phyloP scores from a whole-genome alignment of 2,797 vertebrate species.

The Chrysocyon brachyurus region DNA sequence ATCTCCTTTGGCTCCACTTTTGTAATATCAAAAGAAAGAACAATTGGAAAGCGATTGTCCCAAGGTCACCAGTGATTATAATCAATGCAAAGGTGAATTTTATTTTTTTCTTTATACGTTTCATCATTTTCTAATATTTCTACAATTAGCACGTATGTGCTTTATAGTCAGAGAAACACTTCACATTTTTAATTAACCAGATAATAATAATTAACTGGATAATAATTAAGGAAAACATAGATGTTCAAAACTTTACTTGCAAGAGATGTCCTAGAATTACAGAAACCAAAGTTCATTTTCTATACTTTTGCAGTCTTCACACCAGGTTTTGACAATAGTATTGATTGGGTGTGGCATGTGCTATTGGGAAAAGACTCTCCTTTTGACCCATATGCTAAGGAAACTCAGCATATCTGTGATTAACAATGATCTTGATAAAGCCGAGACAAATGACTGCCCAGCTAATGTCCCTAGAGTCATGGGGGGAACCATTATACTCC shows the following conservation, averaged over 20 bases:
- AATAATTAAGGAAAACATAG: not conserved
- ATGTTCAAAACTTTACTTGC: not conserved
- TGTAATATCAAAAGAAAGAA: not conserved
- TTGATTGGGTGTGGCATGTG: not conserved
- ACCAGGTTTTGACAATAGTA: not conserved
- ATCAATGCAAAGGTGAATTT: not conserved
- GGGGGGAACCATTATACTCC: not conserved
- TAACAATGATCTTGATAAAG: not conserved
- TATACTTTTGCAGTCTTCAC: not conserved
- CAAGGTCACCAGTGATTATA: not conserved
- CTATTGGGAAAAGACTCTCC: not conserved
- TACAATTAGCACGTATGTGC: not conserved
- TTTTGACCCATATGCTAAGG: not conserved
- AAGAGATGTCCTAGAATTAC: not conserved
- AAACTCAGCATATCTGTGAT: not conserved
- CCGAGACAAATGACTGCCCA: not conserved
- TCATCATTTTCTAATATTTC: slow-evolving; percentile 33
- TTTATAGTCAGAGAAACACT: slow-evolving; percentile 31
- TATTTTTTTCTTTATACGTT: slow-evolving; percentile 40
- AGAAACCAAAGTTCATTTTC: not conserved
- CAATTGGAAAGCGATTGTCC: not conserved
- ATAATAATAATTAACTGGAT: not conserved
- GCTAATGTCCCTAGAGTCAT: not conserved
- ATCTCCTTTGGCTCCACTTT: not conserved
- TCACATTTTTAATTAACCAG: slow-evolving; percentile 2